Base-by-base conservation (phyloP, 1,140 invertebrate species). In the Hylaeus volcanicus region DNA sequence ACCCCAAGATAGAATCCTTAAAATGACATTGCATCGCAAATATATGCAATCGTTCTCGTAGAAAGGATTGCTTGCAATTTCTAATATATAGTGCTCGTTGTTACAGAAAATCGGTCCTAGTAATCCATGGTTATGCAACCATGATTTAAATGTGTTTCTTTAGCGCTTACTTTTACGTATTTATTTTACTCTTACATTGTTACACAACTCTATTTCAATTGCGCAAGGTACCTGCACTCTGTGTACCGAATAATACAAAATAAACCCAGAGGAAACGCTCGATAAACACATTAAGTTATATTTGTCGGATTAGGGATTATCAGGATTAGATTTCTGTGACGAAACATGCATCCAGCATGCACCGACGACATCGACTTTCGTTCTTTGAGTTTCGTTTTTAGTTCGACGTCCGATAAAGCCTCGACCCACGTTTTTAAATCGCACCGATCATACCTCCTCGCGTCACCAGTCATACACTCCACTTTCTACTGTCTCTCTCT, bases 381-480 rank as follows among this genome's bases (percentile, higher is more conserved):
- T 89, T 85, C 3, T n/a, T 72, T 83, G 72, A 58, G 63, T 83
- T 65, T 79, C 45, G 9, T 83, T 77, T 81, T 82, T 14, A 73
- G 53, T 87, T 83, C 58, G n/a, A 77, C 63, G 77, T 88, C 88
- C 88, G 82, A 91, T 89, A 88, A 91, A 88, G 56, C 58, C 74
- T 81, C 81, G 72, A 81, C 87, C 68, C 69, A 71, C 79, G 73
- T 74, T 89, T 86, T 88, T 88, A 9, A 69, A 65, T 65, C 55
- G 80, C 88, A 89, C 84, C 9, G 41, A 60, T 26, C 78, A 76
- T 81, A 74, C 72, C 53, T 45, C 68, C 53, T 64, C 15, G 26
- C 26, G 6, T 79, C 60, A 68, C 76, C 48, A 56, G 26, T 45
- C n/a, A 56, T 74, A 68, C 12, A 1, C 76, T 55, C 48, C 72